Conservation (phyloP, 2,113 vertebrate genomes). For the Casuarius casuarius region DNA sequence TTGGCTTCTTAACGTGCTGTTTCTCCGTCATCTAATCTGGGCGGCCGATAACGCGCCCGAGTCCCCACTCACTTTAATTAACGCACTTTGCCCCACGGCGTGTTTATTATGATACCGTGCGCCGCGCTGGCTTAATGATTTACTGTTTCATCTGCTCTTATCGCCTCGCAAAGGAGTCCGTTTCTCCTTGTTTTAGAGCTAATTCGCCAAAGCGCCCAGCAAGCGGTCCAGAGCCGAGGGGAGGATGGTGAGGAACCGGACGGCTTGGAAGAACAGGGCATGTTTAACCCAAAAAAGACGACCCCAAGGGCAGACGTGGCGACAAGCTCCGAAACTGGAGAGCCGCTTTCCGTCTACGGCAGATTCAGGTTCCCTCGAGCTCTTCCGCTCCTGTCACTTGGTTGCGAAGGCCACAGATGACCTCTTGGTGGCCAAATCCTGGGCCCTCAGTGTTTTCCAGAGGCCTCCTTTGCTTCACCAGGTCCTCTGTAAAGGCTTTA, state of each 20-base stretch:
- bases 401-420: not conserved
- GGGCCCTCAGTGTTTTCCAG: not conserved
- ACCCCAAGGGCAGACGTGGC: not conserved
- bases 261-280: not conserved
- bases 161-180: not conserved
- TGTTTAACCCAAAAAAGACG: not conserved
- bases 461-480: not conserved
- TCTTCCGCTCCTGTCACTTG: not conserved
- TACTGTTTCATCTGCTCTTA: slow-evolving; percentile 7
- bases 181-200: not conserved
- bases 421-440: not conserved
- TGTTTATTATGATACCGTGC: not conserved
- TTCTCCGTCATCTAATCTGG: not conserved
- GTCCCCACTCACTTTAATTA: not conserved
- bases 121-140: slow-evolving; percentile 40
- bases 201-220: not conserved
- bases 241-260: not conserved
- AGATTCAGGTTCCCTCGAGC: too few species aligned
- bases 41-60: accelerated
- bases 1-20: not conserved
- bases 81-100: not conserved
- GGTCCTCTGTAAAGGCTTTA: not conserved
- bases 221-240: not conserved
- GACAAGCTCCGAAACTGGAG: not conserved
- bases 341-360: not conserved